Evolutionary conservation across 2,113 vertebrate genomes (phyloP).

Genomic region (Cairina moschata): DNA sequence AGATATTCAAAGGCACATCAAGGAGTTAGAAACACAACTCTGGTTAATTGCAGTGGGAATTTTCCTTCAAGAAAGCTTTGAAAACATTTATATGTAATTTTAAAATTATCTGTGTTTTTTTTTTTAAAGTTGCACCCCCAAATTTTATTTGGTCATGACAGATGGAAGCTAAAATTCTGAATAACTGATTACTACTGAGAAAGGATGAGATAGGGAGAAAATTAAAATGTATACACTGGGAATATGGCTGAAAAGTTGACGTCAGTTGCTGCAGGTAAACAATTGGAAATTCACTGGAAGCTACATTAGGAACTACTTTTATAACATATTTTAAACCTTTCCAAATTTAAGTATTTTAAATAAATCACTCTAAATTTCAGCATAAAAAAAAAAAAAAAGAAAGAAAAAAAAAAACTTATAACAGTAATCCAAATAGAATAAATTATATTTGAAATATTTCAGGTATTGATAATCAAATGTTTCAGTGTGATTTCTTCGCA

Average conservation of each 20-base stretch:
- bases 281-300: neutral
- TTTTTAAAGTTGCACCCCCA: neutral
- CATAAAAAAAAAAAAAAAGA: neutral
- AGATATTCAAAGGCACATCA: neutral
- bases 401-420: neutral
- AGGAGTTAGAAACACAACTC: neutral
- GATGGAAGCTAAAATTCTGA: constrained; percentile 14
- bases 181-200: constrained; percentile 25
- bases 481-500: neutral
- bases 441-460: neutral
- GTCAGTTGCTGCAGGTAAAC: neutral
- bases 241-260: constrained; percentile 30
- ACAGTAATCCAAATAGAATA: neutral
- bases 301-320: neutral
- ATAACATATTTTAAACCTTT: neutral
- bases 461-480: neutral
- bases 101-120: neutral
- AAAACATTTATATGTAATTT: neutral
- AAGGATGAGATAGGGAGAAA: neutral
- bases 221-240: neutral
- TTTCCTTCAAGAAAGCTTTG: neutral
- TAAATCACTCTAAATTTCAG: neutral
- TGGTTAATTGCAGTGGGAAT: neutral
- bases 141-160: neutral
- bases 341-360: neutral